These are phyloP conservation scores for Microchirus variegatus DNA, from an alignment of 2,797 vertebrate species.

Conservation along the genomic window DNA sequence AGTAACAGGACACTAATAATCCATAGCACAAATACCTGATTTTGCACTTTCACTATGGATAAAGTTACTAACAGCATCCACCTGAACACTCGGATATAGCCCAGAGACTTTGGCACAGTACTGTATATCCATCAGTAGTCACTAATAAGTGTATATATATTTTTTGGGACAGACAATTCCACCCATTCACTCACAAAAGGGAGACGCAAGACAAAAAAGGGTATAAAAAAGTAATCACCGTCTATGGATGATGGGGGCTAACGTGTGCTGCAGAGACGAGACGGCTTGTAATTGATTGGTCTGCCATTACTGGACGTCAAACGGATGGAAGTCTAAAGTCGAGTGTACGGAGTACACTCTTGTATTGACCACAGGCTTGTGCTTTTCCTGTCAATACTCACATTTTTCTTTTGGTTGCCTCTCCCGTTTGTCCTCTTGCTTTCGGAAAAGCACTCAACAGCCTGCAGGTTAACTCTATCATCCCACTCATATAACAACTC, in stretches of 20 bases:
- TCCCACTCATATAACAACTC: slow-evolving; percentile 28
- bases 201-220: too few relatives aligned
- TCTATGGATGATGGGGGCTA: neutral
- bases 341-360: slow-evolving; percentile 12
- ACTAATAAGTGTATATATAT: too few relatives aligned
- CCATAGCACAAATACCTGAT: too few relatives aligned
- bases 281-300: slow-evolving; percentile 26
- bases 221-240: slow-evolving; percentile 18
- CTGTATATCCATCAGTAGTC: too few relatives aligned
- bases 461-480: slow-evolving; percentile 18
- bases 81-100: too few relatives aligned
- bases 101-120: too few relatives aligned
- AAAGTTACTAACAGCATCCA: too few relatives aligned
- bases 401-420: slow-evolving; percentile 20
- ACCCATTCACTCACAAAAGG: too few relatives aligned
- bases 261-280: slow-evolving; percentile 3
- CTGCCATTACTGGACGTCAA: slow-evolving; percentile 29
- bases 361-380: slow-evolving; percentile 34
- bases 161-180: too few relatives aligned
- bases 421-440: neutral
- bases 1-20: too few relatives aligned
- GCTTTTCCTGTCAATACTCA: slow-evolving; percentile 15
- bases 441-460: slow-evolving; percentile 19
- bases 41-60: too few relatives aligned
- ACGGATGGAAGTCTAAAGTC: slow-evolving; percentile 7